A percentile compares a stretch with the other conserved stretches of the same genome.
Conservation (phyloP, 2,113 vertebrate genomes). For the Tragelaphus imberbis region DNA sequence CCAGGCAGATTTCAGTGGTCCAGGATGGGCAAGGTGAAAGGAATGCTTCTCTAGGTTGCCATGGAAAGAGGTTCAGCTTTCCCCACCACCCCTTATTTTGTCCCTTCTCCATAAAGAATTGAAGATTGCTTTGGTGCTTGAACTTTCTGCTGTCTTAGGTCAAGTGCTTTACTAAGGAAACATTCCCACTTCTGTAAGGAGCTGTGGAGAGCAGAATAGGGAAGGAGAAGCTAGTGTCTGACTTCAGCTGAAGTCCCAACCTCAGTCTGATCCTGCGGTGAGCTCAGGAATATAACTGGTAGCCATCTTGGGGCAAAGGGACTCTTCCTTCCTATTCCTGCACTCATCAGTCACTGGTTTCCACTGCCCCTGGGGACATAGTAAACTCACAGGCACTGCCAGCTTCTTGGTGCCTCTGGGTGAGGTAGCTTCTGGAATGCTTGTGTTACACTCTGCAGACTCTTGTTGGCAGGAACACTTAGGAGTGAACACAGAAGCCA, state of each 20-base stretch:
- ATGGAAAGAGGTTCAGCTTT: background rate
- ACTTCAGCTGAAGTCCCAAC: background rate
- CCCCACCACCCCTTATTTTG: background rate
- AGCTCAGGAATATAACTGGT: background rate
- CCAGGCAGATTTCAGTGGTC: background rate
- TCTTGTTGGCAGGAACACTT: background rate
- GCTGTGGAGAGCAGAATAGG: background rate
- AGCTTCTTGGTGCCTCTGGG: background rate
- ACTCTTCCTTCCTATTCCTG: no score
- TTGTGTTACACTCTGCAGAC: background rate
- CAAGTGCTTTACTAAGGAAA: background rate
- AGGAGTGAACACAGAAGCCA: background rate
- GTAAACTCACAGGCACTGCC: background rate
- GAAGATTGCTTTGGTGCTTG: background rate
- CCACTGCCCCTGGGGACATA: rapidly evolving
- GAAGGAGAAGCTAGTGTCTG: background rate
- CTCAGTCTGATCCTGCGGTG: background rate
- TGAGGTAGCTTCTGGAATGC: background rate
- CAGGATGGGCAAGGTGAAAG: background rate
- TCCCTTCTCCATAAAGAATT: background rate
- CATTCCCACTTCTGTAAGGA: background rate
- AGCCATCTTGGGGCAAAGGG: background rate
- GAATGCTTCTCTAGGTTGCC: background rate
- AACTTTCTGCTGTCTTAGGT: background rate
- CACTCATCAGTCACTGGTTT: no score